Conservation (phyloP, 2,888 invertebrate species). For the Galerucella nymphaeae region DNA sequence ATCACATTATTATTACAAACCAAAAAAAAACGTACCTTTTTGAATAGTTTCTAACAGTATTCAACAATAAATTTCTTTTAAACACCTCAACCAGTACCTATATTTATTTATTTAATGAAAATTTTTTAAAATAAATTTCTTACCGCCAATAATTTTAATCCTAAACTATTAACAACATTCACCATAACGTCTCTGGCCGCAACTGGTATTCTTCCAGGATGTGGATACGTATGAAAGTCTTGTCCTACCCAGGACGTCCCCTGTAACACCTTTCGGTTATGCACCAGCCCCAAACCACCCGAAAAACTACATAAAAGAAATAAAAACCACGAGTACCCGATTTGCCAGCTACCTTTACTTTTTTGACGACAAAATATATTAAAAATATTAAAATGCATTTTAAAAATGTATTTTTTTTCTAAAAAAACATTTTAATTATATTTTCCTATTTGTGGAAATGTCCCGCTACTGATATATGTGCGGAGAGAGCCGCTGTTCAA, state of each 20-base stretch:
- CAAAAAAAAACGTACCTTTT: too few species aligned
- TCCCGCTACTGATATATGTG: conserved; percentile 7
- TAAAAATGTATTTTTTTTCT: background rate
- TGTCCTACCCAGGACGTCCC: conserved; percentile 36
- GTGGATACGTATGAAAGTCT: conserved; percentile 43
- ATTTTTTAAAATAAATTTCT: conserved; percentile 45
- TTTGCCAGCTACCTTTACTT: background rate
- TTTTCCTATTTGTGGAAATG: background rate
- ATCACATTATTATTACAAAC: background rate
- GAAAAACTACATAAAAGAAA: conserved; percentile 31
- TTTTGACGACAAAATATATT: background rate
- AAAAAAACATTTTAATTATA: background rate
- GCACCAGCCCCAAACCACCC: conserved; percentile 27
- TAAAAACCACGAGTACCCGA: conserved; percentile 15
- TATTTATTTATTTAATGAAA: background rate
- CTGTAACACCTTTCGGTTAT: conserved; percentile 11
- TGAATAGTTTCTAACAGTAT: too few species aligned
- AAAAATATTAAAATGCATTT: background rate
- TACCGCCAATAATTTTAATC: conserved; percentile 74
- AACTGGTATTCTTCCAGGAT: conserved; percentile 34
- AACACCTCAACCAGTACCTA: too few species aligned
- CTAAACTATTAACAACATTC: conserved; percentile 81
- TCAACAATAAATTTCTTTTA: too few species aligned
- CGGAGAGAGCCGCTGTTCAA: background rate
- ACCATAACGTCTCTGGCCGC: conserved; percentile 78